Evolutionary conservation across 2,113 vertebrate genomes (phyloP), one percentile per base, ranked within the genome.

Genomic region (Scomber scombrus): DNA sequence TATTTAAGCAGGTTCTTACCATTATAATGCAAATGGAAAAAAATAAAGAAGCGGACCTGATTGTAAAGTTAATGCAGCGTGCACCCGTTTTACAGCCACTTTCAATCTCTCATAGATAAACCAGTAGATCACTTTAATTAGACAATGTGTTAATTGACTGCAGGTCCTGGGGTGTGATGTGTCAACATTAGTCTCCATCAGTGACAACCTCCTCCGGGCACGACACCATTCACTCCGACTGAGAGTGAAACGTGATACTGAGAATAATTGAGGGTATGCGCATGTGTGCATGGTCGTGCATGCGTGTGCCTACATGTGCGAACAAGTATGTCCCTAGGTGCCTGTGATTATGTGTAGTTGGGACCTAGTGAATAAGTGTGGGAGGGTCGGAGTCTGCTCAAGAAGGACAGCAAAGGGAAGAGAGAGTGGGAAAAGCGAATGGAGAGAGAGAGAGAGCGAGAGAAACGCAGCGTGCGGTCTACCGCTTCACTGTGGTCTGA

Each of bases 91-190:
- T 85, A 92, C 54, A 76, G 82, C 87, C 76, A 71, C 84, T 86
- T 78, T 78, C 76, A 87, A 81, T 90, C 88, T 85, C 80, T 84
- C 78, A 82, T 85, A 71, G 86, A 91, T 91, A 92, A 91, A 89
- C 85, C 90, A 76, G 79, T 93, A 88, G 84, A 93, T 94, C 88
- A 89, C 90, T 94, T 94, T 93, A 93, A 95, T 95, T 95, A 94
- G 94, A 92, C 92, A 93, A 88, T 68, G 90, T 93, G 93, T 93
- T 94, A 93, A 95, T 94, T 94, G 89, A 93, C 86, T 89, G 85
- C 85, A 80, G 90, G 89, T 94, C 90, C 89, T 75, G 71, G 75
- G 81, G 92, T 90, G 85, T 58, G 84, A 92, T 84, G 82, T 90
- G 93, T 92, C 91, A 93, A 91, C 89, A 91, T 94, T 90, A 84